A percentile compares a stretch with the other conserved stretches of the same genome.
phyloP scores from a whole-genome alignment of 2,797 vertebrate genomes.

The Nyctalus aviator region DNA sequence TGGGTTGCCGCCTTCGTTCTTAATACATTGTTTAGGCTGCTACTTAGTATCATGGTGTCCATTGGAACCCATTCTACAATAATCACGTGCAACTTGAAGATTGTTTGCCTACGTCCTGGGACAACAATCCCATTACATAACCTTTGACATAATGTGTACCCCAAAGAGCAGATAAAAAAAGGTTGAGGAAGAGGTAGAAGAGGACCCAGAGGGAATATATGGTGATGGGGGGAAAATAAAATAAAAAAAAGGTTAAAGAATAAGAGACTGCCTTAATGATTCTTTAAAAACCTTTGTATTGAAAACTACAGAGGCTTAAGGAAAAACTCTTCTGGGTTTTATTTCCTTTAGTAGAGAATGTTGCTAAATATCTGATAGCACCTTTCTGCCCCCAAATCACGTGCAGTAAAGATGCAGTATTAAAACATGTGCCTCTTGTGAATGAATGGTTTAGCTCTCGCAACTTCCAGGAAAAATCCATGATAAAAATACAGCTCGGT shows the following conservation, averaged over 20 bases:
- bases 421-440: conserved; percentile 73
- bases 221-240: background rate
- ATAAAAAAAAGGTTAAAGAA: background rate
- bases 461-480: conserved; percentile 26
- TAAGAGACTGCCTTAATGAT: conserved; percentile 36
- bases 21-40: background rate
- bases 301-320: background rate
- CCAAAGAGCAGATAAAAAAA: conserved; percentile 24
- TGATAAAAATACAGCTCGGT: conserved; percentile 62
- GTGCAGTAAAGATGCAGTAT: conserved; percentile 26
- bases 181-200: background rate
- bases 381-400: conserved; percentile 60
- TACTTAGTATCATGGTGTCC: background rate
- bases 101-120: conserved; percentile 45
- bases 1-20: background rate
- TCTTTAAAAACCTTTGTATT: background rate
- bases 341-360: background rate
- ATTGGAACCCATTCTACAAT: conserved; percentile 23
- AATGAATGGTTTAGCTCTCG: conserved; percentile 61
- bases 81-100: conserved; percentile 27
- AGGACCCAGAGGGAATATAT: background rate
- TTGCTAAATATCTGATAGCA: conserved; percentile 57
- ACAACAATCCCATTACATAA: conserved; percentile 75
- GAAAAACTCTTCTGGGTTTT: background rate
- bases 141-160: conserved; percentile 58